These are phyloP conservation scores for Trissolcus brochymenae DNA, from an alignment of 2,888 invertebrate species.

Conservation along the genomic window DNA sequence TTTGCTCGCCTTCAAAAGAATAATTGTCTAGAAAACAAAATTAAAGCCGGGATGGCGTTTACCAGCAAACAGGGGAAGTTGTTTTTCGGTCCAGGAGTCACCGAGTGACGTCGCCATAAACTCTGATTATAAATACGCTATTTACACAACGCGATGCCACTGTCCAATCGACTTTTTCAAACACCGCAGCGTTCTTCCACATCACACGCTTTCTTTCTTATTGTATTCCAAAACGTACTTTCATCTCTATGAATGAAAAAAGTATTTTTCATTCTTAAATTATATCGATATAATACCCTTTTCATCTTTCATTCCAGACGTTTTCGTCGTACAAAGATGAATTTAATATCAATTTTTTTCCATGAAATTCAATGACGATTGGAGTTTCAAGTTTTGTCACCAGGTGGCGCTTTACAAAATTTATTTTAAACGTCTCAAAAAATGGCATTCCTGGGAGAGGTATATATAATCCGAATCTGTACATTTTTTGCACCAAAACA, in stretches of 20 bases:
- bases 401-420: too few species aligned
- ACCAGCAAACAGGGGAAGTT: conserved; percentile 20
- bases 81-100: conserved; percentile 38
- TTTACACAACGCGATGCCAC: conserved; percentile 26
- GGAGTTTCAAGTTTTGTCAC: too few species aligned
- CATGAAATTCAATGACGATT: too few species aligned
- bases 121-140: conserved; percentile 22
- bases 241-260: conserved; percentile 6
- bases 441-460: too few species aligned
- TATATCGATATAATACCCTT: too few species aligned
- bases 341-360: too few species aligned
- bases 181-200: conserved; percentile 17
- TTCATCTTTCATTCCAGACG: too few species aligned
- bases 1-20: conserved; percentile 10
- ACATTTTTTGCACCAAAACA: too few species aligned
- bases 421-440: too few species aligned
- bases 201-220: conserved; percentile 19
- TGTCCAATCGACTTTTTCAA: conserved; percentile 24
- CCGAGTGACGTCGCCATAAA: conserved; percentile 35
- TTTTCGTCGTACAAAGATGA: too few species aligned
- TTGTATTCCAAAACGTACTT: conserved; percentile 25
- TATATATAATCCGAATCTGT: too few species aligned
- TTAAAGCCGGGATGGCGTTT: conserved; percentile 7
- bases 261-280: background rate
- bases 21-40: conserved; percentile 13